Conservation (phyloP, 2,113 vertebrate genomes). For the Platichthys flesus region DNA sequence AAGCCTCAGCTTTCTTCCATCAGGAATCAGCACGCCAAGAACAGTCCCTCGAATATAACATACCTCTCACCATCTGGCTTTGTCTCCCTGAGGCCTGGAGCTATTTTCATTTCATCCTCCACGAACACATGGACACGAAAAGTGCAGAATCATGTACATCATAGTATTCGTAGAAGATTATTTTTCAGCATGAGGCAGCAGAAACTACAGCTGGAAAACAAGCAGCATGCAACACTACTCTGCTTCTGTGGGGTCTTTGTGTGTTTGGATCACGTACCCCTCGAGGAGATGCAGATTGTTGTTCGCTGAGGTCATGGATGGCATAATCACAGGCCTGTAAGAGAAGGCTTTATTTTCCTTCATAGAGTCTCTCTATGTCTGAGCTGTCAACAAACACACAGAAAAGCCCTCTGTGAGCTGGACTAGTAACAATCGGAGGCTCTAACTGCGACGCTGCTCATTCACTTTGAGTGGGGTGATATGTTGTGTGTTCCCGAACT, state of each 20-base stretch:
- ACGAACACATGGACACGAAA: conserved; percentile 9
- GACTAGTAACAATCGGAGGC: neutral
- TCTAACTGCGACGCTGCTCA: neutral
- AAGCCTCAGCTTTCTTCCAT: conserved; percentile 16
- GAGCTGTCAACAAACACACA: conserved; percentile 33
- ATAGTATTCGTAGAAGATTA: conserved; percentile 25
- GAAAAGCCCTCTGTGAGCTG: conserved; percentile 12
- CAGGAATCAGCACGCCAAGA: conserved; percentile 35
- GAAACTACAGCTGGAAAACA: conserved; percentile 46
- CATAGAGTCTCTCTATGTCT: neutral
- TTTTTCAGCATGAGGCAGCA: conserved; percentile 45
- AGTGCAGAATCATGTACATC: conserved; percentile 34
- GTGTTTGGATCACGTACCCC: conserved; percentile 62
- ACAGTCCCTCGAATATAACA: conserved; percentile 40
- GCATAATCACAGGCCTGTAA: conserved; percentile 65
- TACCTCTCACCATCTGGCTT: conserved; percentile 39
- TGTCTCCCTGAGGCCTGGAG: conserved; percentile 23
- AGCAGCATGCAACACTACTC: conserved; percentile 34
- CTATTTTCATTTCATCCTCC: conserved; percentile 32
- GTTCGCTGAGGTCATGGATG: conserved; percentile 68
- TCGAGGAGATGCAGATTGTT: conserved; percentile 60
- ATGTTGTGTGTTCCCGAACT: neutral
- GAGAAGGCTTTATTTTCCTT: conserved; percentile 55
- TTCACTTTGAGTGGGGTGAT: neutral
- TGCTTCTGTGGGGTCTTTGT: conserved; percentile 37